Evolutionary conservation across 1,140 invertebrate genomes (phyloP), one percentile per base, ranked within the genome.

Genomic region (Pseudachorutes palmiensis): DNA sequence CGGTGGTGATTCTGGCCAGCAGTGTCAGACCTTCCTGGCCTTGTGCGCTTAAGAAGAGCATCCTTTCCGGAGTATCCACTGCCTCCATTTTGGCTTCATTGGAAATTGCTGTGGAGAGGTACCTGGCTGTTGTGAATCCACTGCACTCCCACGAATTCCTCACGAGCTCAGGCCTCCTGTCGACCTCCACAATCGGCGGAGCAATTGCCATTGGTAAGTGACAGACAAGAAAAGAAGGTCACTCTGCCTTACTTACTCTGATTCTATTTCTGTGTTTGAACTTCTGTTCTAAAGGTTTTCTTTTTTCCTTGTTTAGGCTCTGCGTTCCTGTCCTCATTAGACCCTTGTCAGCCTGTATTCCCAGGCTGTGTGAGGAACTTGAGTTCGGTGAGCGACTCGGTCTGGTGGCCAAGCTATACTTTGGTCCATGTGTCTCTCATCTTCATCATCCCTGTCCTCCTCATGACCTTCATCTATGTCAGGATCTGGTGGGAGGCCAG

Each of bases 121-220:
- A 65, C 36, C 33, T 70, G 31, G 69, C 66, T 22, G 64, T 70
- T 5, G 65, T 67, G 12, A 64, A 48, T 28, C 69, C 69, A 16
- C 69, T 70, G n/a, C 69, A 70, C 30, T 70, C 67, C 51, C 69
- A 70, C 58, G 67, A 68, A 62, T 22, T 70, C 31, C 49, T 70
- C 3, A 67, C 66, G 12, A 59, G 26, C 1, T 22, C 62, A 3
- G 36, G 31, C 31, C 33, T 70, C n/a, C 5, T 65, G n/a, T 2
- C 31, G 2, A 61, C 66, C 16, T 67, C 69, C 24, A 9, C 41
- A 16, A 19, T 57, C 28, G 57, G 49, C 0, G 14, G 30, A 1
- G 24, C 65, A 24, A 55, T 70, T 45, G 55, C 69, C 3, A 28
- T 68, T 14, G 62, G 69, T 70, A 63, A 70, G 65, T n/a, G n/a